Conservation (phyloP, 2,113 vertebrate species). For the crab-eating macaque (Macaca fascicularis) region T2T-MFA8v1.1 NC_088378.1:163305501-163306000, state of each 20-base stretch:
- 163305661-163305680: constrained; percentile 28
- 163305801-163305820: constrained; percentile 9
- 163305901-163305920: not conserved
- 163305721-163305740: not conserved
- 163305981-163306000: not conserved
- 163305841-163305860: not conserved
- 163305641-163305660: constrained; percentile 38
- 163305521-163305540: not conserved
- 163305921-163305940: not conserved
- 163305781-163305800: not conserved
- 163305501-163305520: constrained; percentile 18
- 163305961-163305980: not conserved
- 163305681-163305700: constrained; percentile 38
- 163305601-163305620: constrained; percentile 48
- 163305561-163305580: constrained; percentile 64
- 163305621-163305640: constrained; percentile 63
- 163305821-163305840: not conserved
- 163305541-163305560: constrained; percentile 31
- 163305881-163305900: not conserved
- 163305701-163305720: constrained; percentile 57
- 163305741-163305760: constrained; percentile 11
- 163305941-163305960: not conserved
- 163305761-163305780: not conserved
- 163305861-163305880: not conserved
- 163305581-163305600: constrained; percentile 64